Evolutionary conservation across 1,140 invertebrate genomes (phyloP).

Genomic region (Odontomachus brunneus): DNA sequence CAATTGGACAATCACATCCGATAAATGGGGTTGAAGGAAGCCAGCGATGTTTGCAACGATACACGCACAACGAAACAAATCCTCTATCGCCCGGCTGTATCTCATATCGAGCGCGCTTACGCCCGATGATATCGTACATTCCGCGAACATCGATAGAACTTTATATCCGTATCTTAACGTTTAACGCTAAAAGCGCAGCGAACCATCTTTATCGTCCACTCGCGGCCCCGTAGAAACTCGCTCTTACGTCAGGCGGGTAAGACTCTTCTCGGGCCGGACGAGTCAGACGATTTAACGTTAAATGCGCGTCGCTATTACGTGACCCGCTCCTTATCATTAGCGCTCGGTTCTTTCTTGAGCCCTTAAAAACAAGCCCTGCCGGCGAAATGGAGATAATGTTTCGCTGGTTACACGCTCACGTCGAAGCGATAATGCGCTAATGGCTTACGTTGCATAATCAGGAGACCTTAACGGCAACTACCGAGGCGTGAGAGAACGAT

Average conservation of each 20-base stretch:
- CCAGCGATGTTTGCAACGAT: too few species aligned
- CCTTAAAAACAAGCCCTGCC: slow-evolving; percentile 1
- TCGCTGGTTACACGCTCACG: neutral
- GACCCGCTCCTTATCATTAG: neutral
- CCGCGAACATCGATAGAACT: neutral
- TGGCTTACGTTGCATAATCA: slow-evolving; percentile 39
- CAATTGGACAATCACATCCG: neutral
- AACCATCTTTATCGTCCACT: neutral
- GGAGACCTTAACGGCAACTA: slow-evolving; percentile 2
- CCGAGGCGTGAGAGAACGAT: slow-evolving; percentile 6
- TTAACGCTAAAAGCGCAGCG: neutral
- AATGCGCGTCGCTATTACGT: neutral
- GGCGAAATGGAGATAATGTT: slow-evolving; percentile 10
- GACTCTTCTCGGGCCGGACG: neutral
- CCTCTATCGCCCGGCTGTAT: neutral
- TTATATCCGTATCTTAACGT: neutral
- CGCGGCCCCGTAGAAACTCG: neutral
- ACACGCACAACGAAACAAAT: neutral
- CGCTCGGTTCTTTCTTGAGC: neutral
- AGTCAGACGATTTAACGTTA: neutral
- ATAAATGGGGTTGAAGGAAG: neutral
- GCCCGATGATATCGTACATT: neutral
- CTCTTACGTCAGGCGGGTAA: neutral
- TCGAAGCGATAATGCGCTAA: slow-evolving; percentile 24
- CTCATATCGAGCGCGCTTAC: neutral